Conservation (phyloP, 2,888 invertebrate genomes). For the Ophion costatus region DNA sequence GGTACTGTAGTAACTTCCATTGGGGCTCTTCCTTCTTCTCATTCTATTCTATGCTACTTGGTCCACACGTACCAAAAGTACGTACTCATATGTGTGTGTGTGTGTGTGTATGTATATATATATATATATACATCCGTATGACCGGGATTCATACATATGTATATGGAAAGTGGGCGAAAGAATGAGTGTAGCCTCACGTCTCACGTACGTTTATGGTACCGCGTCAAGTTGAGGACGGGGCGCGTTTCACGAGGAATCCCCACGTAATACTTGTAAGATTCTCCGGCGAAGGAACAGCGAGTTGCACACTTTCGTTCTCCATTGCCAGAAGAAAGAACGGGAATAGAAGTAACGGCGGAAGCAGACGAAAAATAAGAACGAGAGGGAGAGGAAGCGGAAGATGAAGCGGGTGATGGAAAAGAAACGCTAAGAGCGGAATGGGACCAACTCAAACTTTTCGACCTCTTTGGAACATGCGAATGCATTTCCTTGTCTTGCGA, state of each 20-base stretch:
- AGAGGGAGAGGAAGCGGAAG: background rate
- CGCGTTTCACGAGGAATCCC: constrained; percentile 43
- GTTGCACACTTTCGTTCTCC: constrained; percentile 26
- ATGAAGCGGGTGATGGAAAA: constrained; percentile 30
- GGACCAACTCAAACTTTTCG: constrained; percentile 54
- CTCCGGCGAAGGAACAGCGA: constrained; percentile 42
- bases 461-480: constrained; percentile 56
- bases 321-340: constrained; percentile 12
- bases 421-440: constrained; percentile 17
- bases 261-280: constrained; percentile 65
- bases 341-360: too few relatives aligned
- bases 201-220: constrained; percentile 62
- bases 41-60: constrained; percentile 38
- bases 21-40: constrained; percentile 67
- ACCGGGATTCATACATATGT: constrained; percentile 12
- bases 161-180: constrained; percentile 20
- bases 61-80: constrained; percentile 51
- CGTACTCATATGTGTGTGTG: constrained; percentile 11
- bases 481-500: constrained; percentile 2
- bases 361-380: too few relatives aligned
- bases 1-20: constrained; percentile 64
- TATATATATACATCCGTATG: background rate
- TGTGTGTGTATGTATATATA: constrained; percentile 20
- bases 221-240: constrained; percentile 36
- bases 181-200: constrained; percentile 30